These are phyloP conservation scores for Karalla daura DNA, from an alignment of 2,797 vertebrate species.

Conservation along the genomic window DNA sequence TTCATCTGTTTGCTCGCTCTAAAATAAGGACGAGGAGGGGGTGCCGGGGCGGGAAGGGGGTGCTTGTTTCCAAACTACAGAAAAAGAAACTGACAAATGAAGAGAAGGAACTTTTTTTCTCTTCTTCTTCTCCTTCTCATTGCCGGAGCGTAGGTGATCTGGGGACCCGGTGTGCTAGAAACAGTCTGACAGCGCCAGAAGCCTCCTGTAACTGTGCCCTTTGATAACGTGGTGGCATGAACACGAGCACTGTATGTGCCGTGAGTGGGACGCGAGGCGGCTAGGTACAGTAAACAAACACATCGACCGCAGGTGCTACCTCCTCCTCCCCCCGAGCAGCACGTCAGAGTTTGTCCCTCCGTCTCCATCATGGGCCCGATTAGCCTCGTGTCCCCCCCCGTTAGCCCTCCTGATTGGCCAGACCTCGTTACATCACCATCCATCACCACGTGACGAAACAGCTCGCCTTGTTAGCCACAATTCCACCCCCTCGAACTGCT, in stretches of 20 bases:
- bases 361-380: neutral
- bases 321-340: slow-evolving; percentile 4
- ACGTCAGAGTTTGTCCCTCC: neutral
- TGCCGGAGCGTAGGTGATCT: slow-evolving; percentile 21
- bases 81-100: slow-evolving; percentile 24
- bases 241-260: slow-evolving; percentile 9
- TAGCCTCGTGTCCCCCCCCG: neutral
- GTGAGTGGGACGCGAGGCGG: slow-evolving; percentile 24
- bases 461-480: slow-evolving; percentile 22
- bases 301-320: slow-evolving; percentile 30
- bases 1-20: slow-evolving; percentile 27
- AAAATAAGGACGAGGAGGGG: neutral
- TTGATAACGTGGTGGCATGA: slow-evolving; percentile 2
- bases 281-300: slow-evolving; percentile 40
- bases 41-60: neutral
- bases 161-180: slow-evolving; percentile 40
- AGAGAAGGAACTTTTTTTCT: neutral
- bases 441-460: neutral
- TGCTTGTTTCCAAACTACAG: slow-evolving; percentile 10
- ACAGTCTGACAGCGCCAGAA: slow-evolving; percentile 33
- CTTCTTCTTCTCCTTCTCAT: neutral
- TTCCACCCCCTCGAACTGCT: slow-evolving; percentile 49
- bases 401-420: neutral
- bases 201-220: slow-evolving; percentile 20
- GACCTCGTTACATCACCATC: neutral